These are phyloP conservation scores for Cantharis flavilabris DNA, from an alignment of 2,888 invertebrate genomes.

Conservation along the genomic window DNA sequence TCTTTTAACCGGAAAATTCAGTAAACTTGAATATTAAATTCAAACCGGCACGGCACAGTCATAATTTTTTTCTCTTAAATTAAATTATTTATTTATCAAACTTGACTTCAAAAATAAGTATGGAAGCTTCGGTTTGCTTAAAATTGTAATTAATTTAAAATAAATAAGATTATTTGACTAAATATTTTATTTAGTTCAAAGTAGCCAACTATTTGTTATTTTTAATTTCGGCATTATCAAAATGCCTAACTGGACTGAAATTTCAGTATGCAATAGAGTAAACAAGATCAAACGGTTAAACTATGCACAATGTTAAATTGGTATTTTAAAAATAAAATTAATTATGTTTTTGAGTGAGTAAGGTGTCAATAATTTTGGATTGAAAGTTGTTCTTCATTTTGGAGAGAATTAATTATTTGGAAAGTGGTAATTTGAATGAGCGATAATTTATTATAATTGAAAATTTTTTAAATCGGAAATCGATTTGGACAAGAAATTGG, in stretches of 20 bases:
- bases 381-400: too few relatives aligned
- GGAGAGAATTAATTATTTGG: too few relatives aligned
- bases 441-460: too few relatives aligned
- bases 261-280: background rate
- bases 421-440: too few relatives aligned
- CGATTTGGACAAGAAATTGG: too few relatives aligned
- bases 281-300: background rate
- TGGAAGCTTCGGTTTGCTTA: background rate
- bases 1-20: background rate
- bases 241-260: background rate
- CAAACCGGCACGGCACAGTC: background rate
- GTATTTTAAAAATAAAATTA: too few relatives aligned
- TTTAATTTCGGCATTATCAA: background rate
- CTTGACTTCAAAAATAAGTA: background rate
- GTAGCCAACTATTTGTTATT: background rate
- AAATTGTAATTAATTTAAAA: background rate
- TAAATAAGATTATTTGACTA: too few relatives aligned
- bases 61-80: background rate
- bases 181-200: too few relatives aligned
- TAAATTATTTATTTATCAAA: background rate
- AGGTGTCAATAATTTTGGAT: too few relatives aligned
- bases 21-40: background rate
- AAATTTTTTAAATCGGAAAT: too few relatives aligned
- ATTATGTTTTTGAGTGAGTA: too few relatives aligned
- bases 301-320: background rate